Base-by-base conservation (phyloP, 2,113 vertebrate species). In the Plotosus lineatus region DNA sequence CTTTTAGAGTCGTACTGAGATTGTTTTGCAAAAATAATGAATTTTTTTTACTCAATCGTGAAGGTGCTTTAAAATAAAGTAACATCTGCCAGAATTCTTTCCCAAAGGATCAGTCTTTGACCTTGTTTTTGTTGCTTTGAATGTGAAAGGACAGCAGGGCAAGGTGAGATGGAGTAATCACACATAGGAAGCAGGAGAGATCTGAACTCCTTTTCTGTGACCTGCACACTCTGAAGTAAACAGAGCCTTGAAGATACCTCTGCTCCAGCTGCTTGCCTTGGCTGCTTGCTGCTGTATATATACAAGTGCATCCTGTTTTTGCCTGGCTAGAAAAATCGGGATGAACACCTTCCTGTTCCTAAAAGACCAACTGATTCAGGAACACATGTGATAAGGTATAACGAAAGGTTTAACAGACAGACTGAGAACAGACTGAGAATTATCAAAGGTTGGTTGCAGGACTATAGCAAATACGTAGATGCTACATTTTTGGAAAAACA, bases 231-330 rank as follows among this genome's bases (percentile, higher is more conserved):
- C 53, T 12, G 12, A 14, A 58, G 60, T 84, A 84, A 85, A 87
- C 84, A 87, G 86, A 84, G 85, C 66, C 65, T 53, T 12, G 10
- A 55, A 68, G 72, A 80, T 66, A 42, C 48, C 60, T 72, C 69
- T 68, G 44, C 17, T 66, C 48, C 77, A 80, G 44, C 77, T 74
- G 82, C 12, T 8, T 8, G 5, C 10, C 31, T 61, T 28, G 44
- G 56, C 58, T 74, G 50, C 82, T 51, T 80, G 38, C 71, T 40
- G 65, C 44, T 82, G 46, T 68, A 42, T 82, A 23, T 82, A 87
- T 19, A 77, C 44, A 71, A 77, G 19, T 6, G 38, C 82, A 82
- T 87, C 86, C 86, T 87, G 86, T 87, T 87, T 69, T 79, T 50
- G 38, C 42, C 42, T 80, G 58, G n/a, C 19, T 36, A 33, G 26